Evolutionary conservation across 2,888 invertebrate species (phyloP), one percentile per base, ranked within the genome.

Genomic region (Pseudoips prasinana): DNA sequence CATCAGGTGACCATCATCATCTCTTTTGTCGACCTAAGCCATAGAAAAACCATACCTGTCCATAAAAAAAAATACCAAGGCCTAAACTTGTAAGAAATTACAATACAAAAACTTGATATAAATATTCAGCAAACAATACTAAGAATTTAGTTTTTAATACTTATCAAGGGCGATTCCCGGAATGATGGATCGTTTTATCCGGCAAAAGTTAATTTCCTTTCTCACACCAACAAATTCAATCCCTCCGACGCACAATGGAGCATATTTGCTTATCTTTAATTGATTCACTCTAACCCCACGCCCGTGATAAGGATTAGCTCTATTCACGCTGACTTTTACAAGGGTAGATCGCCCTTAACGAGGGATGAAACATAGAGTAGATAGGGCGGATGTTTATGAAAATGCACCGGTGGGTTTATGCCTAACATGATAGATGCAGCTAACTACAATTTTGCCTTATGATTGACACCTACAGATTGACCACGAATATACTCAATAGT

Each of bases 191-290:
- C 73, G 72, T 64, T 79, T 74, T 77, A 80, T 76, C 67, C 73
- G 59, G 51, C 70, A 73, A 82, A 84, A 84, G 82, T 85, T 83
- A 84, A 84, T 84, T 84, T 84, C 85, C 81, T 82, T 78, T 54
- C 72, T 75, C 73, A 70, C 77, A 72, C 77, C 71, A 79, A 82
- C 85, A 74, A 85, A 86, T 85, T 84, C 83, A 72, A 74, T 68
- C 69, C 66, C 63, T 57, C 49, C 35, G 47, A 47, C 46, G 55
- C 64, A 87, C 85, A 86, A 88, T 74, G 68, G 63, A 70, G 62
- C 78, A 79, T 86, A 88, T 88, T 88, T 87, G 88, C 85, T 88
- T 88, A 87, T 88, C 87, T 88, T 84, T 87, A 87, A 88, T 88
- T 87, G 87, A 88, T 88, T 87, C 84, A 85, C 80, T 88, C 65